phyloP scores from a whole-genome alignment of 2,888 invertebrate genomes.

The Macaria notata region DNA sequence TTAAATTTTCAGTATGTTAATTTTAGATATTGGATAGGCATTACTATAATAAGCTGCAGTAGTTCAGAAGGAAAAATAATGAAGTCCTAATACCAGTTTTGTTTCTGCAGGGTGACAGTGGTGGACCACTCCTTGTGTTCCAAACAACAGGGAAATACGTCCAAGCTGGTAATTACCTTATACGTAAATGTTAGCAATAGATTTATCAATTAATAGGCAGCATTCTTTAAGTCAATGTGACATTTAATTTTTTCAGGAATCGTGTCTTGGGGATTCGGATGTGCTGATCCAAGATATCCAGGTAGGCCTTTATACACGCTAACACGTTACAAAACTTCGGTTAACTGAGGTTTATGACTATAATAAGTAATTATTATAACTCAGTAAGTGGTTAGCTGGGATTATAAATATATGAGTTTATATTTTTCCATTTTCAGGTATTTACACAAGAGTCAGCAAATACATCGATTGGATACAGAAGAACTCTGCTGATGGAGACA shows the following conservation, averaged over 20 bases:
- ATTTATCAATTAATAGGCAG: background rate
- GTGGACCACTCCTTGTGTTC: conserved; percentile 83
- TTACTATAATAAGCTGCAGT: no score
- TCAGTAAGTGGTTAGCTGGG: no score
- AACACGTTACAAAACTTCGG: no score
- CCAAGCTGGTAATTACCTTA: conserved; percentile 76
- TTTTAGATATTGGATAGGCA: no score
- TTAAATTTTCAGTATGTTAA: no score
- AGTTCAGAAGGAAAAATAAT: conserved; percentile 1
- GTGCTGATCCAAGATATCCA: conserved; percentile 81
- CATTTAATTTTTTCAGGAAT: conserved; percentile 69
- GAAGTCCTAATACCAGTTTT: background rate
- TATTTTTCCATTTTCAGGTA: conserved; percentile 56
- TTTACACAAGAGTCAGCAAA: conserved; percentile 84
- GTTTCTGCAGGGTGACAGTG: conserved; percentile 84
- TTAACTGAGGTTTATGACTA: no score
- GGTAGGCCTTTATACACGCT: conserved; percentile 49
- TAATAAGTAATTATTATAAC: no score
- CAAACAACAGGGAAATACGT: conserved; percentile 79
- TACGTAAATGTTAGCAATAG: background rate
- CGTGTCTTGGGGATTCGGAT: conserved; percentile 86
- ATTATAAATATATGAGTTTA: no score
- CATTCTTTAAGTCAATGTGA: background rate
- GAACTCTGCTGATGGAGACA: conserved; percentile 55
- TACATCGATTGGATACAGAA: conserved; percentile 79